phyloP scores from a whole-genome alignment of 2,113 vertebrate genomes.

The Sturnus vulgaris region DNA sequence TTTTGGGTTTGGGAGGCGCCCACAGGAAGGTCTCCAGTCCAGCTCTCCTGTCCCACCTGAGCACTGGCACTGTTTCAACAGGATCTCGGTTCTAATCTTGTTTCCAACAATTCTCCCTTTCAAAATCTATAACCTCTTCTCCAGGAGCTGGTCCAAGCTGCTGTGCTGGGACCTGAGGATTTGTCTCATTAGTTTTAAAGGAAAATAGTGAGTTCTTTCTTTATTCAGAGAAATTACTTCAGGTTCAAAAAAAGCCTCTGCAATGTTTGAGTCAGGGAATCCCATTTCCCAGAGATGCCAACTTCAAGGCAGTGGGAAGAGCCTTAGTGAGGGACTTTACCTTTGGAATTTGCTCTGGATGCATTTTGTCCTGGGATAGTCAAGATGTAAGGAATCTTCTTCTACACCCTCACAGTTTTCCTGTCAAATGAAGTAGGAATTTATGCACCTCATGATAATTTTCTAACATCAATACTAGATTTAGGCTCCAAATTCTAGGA shows the following conservation, averaged over 20 bases:
- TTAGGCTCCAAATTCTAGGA: not conserved
- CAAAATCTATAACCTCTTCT: too few relatives aligned
- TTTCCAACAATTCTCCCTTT: too few relatives aligned
- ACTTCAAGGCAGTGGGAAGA: not conserved
- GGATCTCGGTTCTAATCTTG: too few relatives aligned
- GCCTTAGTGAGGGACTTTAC: not conserved
- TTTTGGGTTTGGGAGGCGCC: not conserved
- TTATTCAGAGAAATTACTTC: not conserved
- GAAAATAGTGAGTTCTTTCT: not conserved
- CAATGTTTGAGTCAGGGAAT: not conserved
- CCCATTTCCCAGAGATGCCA: not conserved
- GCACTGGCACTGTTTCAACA: too few relatives aligned
- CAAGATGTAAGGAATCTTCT: not conserved
- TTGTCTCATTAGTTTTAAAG: not conserved
- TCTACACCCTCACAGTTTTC: not conserved
- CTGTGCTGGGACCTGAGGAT: too few relatives aligned
- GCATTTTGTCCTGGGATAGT: not conserved
- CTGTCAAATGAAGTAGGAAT: not conserved
- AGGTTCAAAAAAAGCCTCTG: not conserved
- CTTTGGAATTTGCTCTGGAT: not conserved
- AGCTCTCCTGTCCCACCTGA: too few relatives aligned
- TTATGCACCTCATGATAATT: not conserved
- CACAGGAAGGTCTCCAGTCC: too few relatives aligned
- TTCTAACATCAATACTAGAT: not conserved
- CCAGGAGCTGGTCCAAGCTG: too few relatives aligned